Conservation (phyloP, 2,888 invertebrate genomes). For the Eurytoma californica region DNA sequence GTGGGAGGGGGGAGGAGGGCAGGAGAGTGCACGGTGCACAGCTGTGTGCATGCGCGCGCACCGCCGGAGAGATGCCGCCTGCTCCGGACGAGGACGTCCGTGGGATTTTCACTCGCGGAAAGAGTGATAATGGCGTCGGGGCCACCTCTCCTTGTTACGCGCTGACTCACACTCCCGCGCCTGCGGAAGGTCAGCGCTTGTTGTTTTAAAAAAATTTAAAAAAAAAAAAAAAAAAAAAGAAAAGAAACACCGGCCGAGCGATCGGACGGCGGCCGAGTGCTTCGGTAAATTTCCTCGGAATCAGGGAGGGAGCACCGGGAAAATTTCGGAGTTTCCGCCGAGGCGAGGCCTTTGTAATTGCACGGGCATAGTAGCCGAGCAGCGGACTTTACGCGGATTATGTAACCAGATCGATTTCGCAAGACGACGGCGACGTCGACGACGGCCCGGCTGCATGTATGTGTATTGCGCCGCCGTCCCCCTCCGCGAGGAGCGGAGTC, state of each 20-base stretch:
- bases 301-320: too few species aligned
- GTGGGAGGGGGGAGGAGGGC: not conserved
- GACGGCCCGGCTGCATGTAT: not conserved
- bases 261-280: too few species aligned
- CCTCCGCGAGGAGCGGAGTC: slow-evolving; percentile 5
- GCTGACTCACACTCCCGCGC: not conserved
- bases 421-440: slow-evolving; percentile 15
- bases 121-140: too few species aligned
- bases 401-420: slow-evolving; percentile 50
- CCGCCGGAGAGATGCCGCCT: not conserved
- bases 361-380: not conserved
- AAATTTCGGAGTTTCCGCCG: not conserved
- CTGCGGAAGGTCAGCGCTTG: not conserved
- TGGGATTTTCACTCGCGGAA: not conserved
- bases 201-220: not conserved
- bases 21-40: slow-evolving; percentile 18
- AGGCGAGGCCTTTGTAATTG: slow-evolving; percentile 8
- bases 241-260: too few species aligned
- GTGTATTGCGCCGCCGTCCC: not conserved
- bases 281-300: too few species aligned
- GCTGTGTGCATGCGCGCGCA: slow-evolving; percentile 46
- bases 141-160: not conserved
- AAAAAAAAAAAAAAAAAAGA: too few species aligned
- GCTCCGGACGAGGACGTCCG: not conserved
- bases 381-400: slow-evolving; percentile 17